A percentile compares a stretch with the other conserved stretches of the same genome.
phyloP scores from a whole-genome alignment of 2,888 invertebrate species.

The Drosophila fulvimacula region DNA sequence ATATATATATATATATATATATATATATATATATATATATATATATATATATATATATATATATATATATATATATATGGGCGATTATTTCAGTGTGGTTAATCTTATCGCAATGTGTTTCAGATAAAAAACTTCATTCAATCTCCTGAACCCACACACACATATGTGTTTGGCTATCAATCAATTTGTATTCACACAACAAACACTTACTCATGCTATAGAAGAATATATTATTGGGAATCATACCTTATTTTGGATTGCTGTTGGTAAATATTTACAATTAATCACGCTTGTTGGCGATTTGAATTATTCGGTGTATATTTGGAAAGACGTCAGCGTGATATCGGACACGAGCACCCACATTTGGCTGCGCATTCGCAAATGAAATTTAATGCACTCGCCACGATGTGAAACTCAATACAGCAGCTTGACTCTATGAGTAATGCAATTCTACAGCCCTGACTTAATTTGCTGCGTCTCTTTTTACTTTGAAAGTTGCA shows the following conservation, averaged over 20 bases:
- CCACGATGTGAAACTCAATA: slow-evolving; percentile 57
- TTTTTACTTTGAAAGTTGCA: slow-evolving; percentile 78
- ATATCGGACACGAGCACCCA: slow-evolving; percentile 56
- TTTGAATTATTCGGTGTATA: background rate
- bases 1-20: background rate
- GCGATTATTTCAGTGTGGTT: slow-evolving; percentile 1
- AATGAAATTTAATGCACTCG: slow-evolving; percentile 58
- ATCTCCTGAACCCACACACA: background rate
- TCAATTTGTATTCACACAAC: slow-evolving; percentile 3
- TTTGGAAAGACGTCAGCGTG: slow-evolving; percentile 14
- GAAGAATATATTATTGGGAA: slow-evolving; percentile 5
- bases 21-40: background rate
- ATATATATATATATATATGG: background rate
- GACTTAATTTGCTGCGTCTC: slow-evolving; percentile 74
- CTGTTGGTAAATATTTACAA: background rate
- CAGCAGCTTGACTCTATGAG: slow-evolving; percentile 61
- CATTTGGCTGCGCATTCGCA: slow-evolving; percentile 41
- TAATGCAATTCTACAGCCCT: slow-evolving; percentile 68
- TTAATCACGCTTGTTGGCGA: slow-evolving; percentile 1
- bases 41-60: background rate
- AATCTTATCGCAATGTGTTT: slow-evolving; percentile 41
- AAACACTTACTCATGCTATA: background rate
- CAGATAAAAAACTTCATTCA: slow-evolving; percentile 11
- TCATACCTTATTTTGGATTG: background rate
- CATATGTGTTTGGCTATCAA: background rate